phyloP scores from a whole-genome alignment of 2,797 vertebrate genomes.

The Siniperca obscura region DNA sequence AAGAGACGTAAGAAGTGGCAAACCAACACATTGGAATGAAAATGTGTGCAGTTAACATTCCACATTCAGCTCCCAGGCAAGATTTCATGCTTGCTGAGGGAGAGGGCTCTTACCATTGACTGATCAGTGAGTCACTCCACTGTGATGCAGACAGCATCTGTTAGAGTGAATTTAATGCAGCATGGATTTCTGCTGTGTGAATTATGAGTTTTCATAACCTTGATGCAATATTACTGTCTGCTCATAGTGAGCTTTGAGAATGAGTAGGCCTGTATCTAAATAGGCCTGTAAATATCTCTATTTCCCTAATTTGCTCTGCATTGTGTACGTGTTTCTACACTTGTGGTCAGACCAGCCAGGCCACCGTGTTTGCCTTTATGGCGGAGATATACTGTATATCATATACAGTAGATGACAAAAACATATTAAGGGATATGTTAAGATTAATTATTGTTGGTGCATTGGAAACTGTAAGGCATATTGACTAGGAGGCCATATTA shows the following conservation, averaged over 20 bases:
- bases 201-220: conserved; percentile 72
- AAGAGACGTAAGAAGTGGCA: conserved; percentile 68
- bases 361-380: conserved; percentile 28
- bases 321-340: conserved; percentile 22
- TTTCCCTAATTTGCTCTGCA: conserved; percentile 17
- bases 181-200: conserved; percentile 66
- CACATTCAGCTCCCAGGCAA: conserved; percentile 72
- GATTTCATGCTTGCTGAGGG: conserved; percentile 73
- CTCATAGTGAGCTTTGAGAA: conserved; percentile 49
- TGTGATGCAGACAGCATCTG: conserved; percentile 78
- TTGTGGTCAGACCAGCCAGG: neutral
- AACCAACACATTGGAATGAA: conserved; percentile 63
- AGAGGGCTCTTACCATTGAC: conserved; percentile 76
- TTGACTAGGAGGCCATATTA: conserved; percentile 19
- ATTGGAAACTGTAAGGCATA: conserved; percentile 18
- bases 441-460: conserved; percentile 20
- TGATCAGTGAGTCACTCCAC: conserved; percentile 79
- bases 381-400: conserved; percentile 10
- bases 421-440: conserved; percentile 13
- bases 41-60: conserved; percentile 70
- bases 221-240: conserved; percentile 58
- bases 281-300: conserved; percentile 17
- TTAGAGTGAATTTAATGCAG: conserved; percentile 71
- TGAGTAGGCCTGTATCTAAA: conserved; percentile 23
- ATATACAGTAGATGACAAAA: conserved; percentile 9